phyloP scores from a whole-genome alignment of 2,113 vertebrate genomes.

The Plectropomus leopardus region DNA sequence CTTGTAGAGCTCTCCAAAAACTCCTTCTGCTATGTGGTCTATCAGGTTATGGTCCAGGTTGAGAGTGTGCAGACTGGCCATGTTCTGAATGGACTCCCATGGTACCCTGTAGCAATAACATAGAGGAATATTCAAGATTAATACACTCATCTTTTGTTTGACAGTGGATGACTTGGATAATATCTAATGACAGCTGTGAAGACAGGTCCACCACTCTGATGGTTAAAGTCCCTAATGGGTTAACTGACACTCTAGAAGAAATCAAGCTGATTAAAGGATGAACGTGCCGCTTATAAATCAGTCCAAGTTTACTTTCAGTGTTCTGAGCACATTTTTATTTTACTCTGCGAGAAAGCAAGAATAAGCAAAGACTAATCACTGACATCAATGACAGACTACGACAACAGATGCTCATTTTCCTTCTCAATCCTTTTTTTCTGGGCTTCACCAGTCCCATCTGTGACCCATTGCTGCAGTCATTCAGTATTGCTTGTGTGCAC shows the following conservation, averaged over 20 bases:
- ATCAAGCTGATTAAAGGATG: slow-evolving; percentile 19
- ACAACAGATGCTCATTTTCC: slow-evolving; percentile 57
- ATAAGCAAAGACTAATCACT: slow-evolving; percentile 40
- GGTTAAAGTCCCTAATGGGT: background rate
- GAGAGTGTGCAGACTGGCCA: slow-evolving; percentile 92
- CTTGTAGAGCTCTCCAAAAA: slow-evolving; percentile 91
- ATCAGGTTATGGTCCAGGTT: slow-evolving; percentile 95
- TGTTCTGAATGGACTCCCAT: slow-evolving; percentile 92
- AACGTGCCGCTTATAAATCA: background rate
- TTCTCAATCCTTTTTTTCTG: slow-evolving; percentile 39
- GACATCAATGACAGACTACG: slow-evolving; percentile 42
- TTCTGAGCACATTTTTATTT: slow-evolving; percentile 3
- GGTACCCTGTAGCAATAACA: slow-evolving; percentile 81
- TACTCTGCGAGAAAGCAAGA: slow-evolving; percentile 5
- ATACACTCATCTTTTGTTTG: slow-evolving; percentile 17
- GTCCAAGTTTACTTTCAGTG: slow-evolving; percentile 8
- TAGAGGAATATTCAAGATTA: background rate
- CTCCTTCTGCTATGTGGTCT: slow-evolving; percentile 89
- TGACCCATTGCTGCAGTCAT: slow-evolving; percentile 37
- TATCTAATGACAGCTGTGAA: slow-evolving; percentile 15
- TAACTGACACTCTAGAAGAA: background rate
- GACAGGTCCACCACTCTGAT: background rate
- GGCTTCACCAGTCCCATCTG: slow-evolving; percentile 57
- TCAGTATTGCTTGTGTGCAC: slow-evolving; percentile 24
- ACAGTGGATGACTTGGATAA: background rate